phyloP scores from a whole-genome alignment of 2,888 invertebrate species.

The Neocrepidodera transversa region DNA sequence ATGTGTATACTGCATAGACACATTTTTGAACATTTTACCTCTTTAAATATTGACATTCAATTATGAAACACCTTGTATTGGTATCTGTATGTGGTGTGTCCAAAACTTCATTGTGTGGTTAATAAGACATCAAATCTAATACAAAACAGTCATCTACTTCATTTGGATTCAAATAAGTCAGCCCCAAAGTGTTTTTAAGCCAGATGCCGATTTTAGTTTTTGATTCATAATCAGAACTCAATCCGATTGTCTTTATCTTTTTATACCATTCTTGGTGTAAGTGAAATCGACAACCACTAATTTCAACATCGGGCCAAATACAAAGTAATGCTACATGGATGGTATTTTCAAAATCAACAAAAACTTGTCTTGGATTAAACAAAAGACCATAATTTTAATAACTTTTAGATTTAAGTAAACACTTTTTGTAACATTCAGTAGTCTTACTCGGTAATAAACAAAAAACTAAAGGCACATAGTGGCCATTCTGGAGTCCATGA shows the following conservation, averaged over 20 bases:
- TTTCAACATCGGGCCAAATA: background rate
- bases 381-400: background rate
- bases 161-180: constrained; percentile 8
- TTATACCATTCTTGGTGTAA: background rate
- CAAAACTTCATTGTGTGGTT: too few species aligned
- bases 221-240: constrained; percentile 6
- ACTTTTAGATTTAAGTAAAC: background rate
- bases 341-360: background rate
- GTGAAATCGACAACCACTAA: background rate
- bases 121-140: background rate
- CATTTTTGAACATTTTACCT: too few species aligned
- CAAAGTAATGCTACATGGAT: background rate
- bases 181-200: background rate
- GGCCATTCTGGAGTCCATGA: constrained; percentile 16
- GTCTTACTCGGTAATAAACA: constrained; percentile 13
- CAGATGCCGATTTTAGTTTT: background rate
- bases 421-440: constrained; percentile 12
- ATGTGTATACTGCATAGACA: too few species aligned
- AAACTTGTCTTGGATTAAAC: background rate
- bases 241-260: background rate
- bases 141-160: constrained; percentile 8
- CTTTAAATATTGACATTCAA: too few species aligned
- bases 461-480: constrained; percentile 5
- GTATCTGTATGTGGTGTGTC: too few species aligned
- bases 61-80: too few species aligned